These are phyloP conservation scores for Tethya wilhelma DNA, from an alignment of 37 sponge, comb jelly and placozoan species.

Conservation along the genomic window DNA sequence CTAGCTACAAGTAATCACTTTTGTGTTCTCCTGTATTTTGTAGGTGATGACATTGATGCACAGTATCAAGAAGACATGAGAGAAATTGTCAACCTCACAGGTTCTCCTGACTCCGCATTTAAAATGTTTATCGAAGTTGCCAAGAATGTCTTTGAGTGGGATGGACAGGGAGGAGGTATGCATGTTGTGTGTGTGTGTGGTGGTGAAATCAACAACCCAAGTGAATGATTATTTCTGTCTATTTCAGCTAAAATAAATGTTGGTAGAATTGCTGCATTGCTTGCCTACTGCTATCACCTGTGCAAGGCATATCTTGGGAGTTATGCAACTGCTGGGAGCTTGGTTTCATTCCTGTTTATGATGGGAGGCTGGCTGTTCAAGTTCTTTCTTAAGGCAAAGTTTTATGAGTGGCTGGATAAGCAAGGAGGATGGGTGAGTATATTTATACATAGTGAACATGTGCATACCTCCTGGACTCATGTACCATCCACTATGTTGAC, in stretches of 20 bases:
- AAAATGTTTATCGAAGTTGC: constrained; percentile 39
- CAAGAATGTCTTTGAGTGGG: constrained; percentile 66
- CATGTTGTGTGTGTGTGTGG: not conserved
- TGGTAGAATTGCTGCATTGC: constrained; percentile 54
- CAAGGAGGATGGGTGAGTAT: constrained; percentile 70
- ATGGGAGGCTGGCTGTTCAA: constrained; percentile 57
- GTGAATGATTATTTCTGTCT: constrained; percentile 1
- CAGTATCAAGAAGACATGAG: constrained; percentile 49
- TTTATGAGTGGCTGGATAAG: constrained; percentile 58
- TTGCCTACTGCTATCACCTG: constrained; percentile 61
- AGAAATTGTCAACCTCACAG: constrained; percentile 54
- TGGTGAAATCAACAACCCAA: too few relatives aligned
- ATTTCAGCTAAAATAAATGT: constrained; percentile 56
- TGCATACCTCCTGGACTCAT: too few relatives aligned
- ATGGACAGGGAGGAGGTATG: constrained; percentile 35
- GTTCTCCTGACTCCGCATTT: constrained; percentile 48
- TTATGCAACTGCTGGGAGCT: not conserved
- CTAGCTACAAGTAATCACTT: not conserved
- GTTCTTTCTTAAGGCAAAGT: constrained; percentile 53
- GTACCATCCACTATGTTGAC: too few relatives aligned
- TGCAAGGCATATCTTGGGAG: constrained; percentile 32
- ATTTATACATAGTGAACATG: too few relatives aligned
- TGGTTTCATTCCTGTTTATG: constrained; percentile 28
- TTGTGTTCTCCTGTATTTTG: not conserved
- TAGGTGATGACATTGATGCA: constrained; percentile 62